phyloP scores from a whole-genome alignment of 2,888 invertebrate genomes.

The Clanis bilineata region DNA sequence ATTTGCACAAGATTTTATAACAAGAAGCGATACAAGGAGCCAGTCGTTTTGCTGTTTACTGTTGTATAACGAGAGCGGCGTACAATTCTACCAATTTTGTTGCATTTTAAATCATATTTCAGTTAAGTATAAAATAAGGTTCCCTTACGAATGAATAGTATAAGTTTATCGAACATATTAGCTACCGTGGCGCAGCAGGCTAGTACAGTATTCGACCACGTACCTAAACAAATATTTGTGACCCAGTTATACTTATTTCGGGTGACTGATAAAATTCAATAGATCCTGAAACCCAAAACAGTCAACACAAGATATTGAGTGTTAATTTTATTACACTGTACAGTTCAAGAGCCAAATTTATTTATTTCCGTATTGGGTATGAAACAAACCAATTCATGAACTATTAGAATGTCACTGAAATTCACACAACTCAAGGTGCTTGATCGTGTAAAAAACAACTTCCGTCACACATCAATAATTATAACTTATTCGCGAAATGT shows the following conservation, averaged over 20 bases:
- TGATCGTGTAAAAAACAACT: not conserved
- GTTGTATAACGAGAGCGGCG: not conserved
- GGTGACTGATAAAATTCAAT: too few species aligned
- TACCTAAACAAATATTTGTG: too few species aligned
- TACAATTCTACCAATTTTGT: not conserved
- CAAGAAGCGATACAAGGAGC: not conserved
- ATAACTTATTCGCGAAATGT: slow-evolving; percentile 26
- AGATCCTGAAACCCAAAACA: too few species aligned
- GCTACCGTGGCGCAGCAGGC: too few species aligned
- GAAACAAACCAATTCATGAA: not conserved
- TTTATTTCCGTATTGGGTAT: not conserved
- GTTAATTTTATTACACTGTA: too few species aligned
- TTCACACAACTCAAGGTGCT: not conserved
- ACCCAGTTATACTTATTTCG: too few species aligned
- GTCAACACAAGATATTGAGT: too few species aligned
- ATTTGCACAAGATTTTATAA: slow-evolving; percentile 8
- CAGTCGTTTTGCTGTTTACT: slow-evolving; percentile 5
- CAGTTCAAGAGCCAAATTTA: not conserved
- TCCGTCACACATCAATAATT: slow-evolving; percentile 26
- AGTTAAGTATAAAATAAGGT: too few species aligned
- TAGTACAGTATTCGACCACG: too few species aligned
- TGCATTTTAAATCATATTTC: not conserved
- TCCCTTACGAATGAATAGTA: too few species aligned
- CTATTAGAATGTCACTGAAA: slow-evolving; percentile 6
- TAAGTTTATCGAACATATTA: too few species aligned